Conservation (phyloP, 2,888 invertebrate species). For the Dolomedes plantarius region DNA sequence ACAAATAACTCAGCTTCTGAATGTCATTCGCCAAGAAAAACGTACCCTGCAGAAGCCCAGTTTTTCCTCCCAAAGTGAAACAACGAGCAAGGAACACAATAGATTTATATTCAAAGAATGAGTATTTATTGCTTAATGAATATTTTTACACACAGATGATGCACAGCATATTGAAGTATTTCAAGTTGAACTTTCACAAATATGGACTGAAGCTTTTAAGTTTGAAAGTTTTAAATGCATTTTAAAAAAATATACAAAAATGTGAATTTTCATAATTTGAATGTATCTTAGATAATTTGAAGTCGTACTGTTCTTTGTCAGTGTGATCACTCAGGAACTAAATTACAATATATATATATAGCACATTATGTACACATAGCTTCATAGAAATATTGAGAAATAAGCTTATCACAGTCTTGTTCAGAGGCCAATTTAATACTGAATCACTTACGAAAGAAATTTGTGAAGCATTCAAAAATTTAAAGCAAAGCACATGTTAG, state of each 20-base stretch:
- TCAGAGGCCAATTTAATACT: slow-evolving; percentile 65
- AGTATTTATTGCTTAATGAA: slow-evolving; percentile 50
- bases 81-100: too few species aligned
- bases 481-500: neutral
- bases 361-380: slow-evolving; percentile 53
- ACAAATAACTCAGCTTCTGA: neutral
- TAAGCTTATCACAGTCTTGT: slow-evolving; percentile 60
- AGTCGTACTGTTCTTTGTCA: slow-evolving; percentile 12
- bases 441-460: slow-evolving; percentile 20
- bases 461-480: neutral
- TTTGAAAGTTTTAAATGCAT: too few species aligned
- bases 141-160: slow-evolving; percentile 15
- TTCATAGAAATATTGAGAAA: slow-evolving; percentile 27
- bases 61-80: too few species aligned
- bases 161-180: neutral
- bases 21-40: neutral
- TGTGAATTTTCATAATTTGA: neutral
- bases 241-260: too few species aligned
- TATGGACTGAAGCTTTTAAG: too few species aligned
- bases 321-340: slow-evolving; percentile 49
- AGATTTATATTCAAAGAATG: neutral
- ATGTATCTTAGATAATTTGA: neutral
- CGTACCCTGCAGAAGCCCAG: too few species aligned
- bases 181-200: too few species aligned
- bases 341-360: slow-evolving; percentile 36